Conservation (phyloP, 2,113 vertebrate species). For the Abramis brama region DNA sequence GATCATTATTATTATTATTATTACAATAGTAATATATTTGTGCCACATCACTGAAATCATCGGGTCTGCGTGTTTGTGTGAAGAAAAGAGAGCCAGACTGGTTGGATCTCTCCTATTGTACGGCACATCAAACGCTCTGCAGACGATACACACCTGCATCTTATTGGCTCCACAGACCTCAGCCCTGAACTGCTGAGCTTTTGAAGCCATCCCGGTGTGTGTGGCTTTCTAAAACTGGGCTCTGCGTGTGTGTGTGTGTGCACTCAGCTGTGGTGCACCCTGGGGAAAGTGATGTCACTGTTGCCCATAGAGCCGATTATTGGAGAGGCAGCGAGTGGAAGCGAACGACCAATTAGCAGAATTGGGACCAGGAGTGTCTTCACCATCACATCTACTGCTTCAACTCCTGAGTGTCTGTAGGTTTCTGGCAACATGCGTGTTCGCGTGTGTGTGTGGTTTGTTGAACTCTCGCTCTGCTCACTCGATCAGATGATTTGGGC, state of each 20-base stretch:
- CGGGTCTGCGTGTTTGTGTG: not conserved
- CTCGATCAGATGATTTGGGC: conserved; percentile 52
- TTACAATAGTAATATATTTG: not conserved
- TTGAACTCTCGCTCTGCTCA: conserved; percentile 54
- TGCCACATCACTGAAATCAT: not conserved
- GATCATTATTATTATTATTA: too few relatives aligned
- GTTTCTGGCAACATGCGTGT: not conserved
- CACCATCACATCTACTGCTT: not conserved
- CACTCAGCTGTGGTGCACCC: conserved; percentile 22
- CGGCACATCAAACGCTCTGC: conserved; percentile 35
- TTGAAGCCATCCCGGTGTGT: not conserved
- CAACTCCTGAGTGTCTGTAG: not conserved
- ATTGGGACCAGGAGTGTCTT: conserved; percentile 15
- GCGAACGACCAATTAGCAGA: conserved; percentile 7
- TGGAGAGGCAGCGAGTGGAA: conserved; percentile 4
- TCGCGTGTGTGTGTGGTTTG: conserved; percentile 33
- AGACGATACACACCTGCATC: conserved; percentile 16
- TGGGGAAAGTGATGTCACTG: conserved; percentile 28
- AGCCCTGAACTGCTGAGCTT: conserved; percentile 6
- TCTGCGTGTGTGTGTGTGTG: not conserved
- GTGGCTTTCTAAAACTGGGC: conserved; percentile 2
- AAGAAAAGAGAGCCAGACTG: not conserved
- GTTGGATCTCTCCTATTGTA: not conserved
- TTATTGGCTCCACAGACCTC: not conserved
- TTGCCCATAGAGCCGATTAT: conserved; percentile 24